Conservation (phyloP, 1,140 invertebrate genomes). For the Drosophila sproati region DNA sequence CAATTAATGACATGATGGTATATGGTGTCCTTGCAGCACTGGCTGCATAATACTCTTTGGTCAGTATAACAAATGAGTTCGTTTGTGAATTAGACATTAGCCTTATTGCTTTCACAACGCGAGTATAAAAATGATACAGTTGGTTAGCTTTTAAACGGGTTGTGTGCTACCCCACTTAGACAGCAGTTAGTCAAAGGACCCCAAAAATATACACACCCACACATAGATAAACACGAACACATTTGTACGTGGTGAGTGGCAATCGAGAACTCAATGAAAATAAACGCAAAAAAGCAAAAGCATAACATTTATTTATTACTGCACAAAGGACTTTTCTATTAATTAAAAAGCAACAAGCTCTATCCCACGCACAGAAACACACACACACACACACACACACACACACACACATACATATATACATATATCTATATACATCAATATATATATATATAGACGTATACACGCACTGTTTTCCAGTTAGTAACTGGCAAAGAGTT, state of each 20-base stretch:
- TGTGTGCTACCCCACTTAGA: slow-evolving; percentile 4
- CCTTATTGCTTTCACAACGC: background rate
- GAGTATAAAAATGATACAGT: slow-evolving; percentile 3
- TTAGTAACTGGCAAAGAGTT: slow-evolving; percentile 33
- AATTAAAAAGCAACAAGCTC: slow-evolving; percentile 84
- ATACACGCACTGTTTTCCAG: slow-evolving; percentile 13
- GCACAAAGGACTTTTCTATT: slow-evolving; percentile 85
- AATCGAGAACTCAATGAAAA: slow-evolving; percentile 60
- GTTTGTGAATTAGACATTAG: too few species aligned
- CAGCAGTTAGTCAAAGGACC: slow-evolving; percentile 50
- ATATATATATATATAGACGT: slow-evolving; percentile 20
- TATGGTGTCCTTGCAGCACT: background rate
- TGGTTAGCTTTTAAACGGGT: slow-evolving; percentile 9
- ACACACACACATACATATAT: slow-evolving; percentile 22
- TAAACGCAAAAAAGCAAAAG: slow-evolving; percentile 72
- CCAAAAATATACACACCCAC: background rate
- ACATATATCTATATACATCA: background rate
- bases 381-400: slow-evolving; percentile 30
- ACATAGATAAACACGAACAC: background rate
- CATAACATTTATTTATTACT: slow-evolving; percentile 85
- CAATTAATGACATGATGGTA: slow-evolving; percentile 21
- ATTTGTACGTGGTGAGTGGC: slow-evolving; percentile 31
- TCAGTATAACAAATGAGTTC: too few species aligned
- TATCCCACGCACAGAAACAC: slow-evolving; percentile 12
- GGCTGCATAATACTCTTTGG: background rate